A percentile compares a stretch with the other conserved stretches of the same genome.
Conservation (phyloP, 2,113 vertebrate genomes). For the Clarias gariepinus region DNA sequence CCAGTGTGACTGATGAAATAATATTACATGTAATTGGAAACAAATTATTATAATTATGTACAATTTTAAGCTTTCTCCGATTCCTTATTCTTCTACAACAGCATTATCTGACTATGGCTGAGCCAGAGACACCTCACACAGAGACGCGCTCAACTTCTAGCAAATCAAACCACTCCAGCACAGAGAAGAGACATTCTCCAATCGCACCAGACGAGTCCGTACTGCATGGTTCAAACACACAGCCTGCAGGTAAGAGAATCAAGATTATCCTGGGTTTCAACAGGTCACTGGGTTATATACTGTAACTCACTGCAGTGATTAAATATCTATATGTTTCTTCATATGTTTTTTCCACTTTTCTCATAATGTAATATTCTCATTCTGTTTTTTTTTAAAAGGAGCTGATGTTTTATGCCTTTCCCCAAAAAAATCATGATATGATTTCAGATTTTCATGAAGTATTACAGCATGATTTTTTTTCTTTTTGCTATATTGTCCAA, state of each 20-base stretch:
- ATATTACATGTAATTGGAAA: constrained; percentile 5
- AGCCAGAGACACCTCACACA: constrained; percentile 33
- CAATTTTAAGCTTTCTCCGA: background rate
- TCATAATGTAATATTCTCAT: background rate
- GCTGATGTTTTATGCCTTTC: background rate
- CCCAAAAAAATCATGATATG: background rate
- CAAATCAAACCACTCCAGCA: constrained; percentile 49
- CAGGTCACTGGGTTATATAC: constrained; percentile 2
- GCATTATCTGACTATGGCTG: constrained; percentile 41
- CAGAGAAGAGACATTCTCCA: constrained; percentile 24
- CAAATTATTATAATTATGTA: background rate
- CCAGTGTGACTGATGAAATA: background rate
- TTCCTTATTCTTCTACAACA: constrained; percentile 25
- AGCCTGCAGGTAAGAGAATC: constrained; percentile 46
- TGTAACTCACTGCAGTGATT: constrained; percentile 18
- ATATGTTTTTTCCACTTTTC: background rate
- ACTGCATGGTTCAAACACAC: background rate
- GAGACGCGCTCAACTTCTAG: constrained; percentile 32
- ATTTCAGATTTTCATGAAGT: background rate
- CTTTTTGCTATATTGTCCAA: background rate
- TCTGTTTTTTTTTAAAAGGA: background rate
- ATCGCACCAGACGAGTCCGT: background rate
- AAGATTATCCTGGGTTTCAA: background rate
- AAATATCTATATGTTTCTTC: background rate
- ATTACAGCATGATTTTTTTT: background rate